phyloP scores from a whole-genome alignment of 2,888 invertebrate genomes.

The Eilema griseolum region DNA sequence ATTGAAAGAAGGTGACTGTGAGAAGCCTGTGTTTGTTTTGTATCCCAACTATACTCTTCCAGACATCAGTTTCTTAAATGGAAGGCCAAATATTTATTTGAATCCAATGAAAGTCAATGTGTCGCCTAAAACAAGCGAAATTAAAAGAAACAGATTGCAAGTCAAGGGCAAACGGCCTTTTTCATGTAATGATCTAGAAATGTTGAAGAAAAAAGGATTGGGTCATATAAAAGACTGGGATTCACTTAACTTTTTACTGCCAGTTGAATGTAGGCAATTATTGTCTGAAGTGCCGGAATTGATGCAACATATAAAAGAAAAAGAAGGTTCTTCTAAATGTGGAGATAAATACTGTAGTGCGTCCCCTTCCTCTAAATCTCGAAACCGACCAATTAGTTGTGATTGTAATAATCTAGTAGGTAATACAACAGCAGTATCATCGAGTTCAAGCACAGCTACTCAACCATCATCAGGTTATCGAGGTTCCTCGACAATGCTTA shows the following conservation, averaged over 20 bases:
- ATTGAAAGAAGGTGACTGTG: slow-evolving; percentile 88
- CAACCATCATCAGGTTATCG: slow-evolving; percentile 95
- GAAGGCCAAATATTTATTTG: slow-evolving; percentile 89
- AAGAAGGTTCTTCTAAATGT: slow-evolving; percentile 72
- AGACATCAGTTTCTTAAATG: slow-evolving; percentile 93
- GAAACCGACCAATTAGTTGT: slow-evolving; percentile 87
- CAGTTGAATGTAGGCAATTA: slow-evolving; percentile 93
- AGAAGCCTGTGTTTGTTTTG: slow-evolving; percentile 94
- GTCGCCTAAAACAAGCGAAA: slow-evolving; percentile 75
- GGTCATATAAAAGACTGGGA: slow-evolving; percentile 97
- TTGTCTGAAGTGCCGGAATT: slow-evolving; percentile 93
- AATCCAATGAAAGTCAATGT: slow-evolving; percentile 89
- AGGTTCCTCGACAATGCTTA: slow-evolving; percentile 93
- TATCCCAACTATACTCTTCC: slow-evolving; percentile 97
- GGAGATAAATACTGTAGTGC: slow-evolving; percentile 79
- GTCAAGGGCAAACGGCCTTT: slow-evolving; percentile 89
- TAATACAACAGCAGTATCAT: slow-evolving; percentile 87
- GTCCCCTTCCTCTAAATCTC: slow-evolving; percentile 83
- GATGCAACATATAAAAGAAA: slow-evolving; percentile 88
- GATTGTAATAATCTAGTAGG: slow-evolving; percentile 86
- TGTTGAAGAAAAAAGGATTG: slow-evolving; percentile 92
- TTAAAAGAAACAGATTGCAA: slow-evolving; percentile 73
- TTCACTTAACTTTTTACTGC: slow-evolving; percentile 95
- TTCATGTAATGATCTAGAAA: slow-evolving; percentile 94
- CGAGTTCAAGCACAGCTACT: slow-evolving; percentile 91